These are phyloP conservation scores for Lasioglossum malachurum DNA, from an alignment of 2,888 invertebrate genomes.

Conservation along the genomic window DNA sequence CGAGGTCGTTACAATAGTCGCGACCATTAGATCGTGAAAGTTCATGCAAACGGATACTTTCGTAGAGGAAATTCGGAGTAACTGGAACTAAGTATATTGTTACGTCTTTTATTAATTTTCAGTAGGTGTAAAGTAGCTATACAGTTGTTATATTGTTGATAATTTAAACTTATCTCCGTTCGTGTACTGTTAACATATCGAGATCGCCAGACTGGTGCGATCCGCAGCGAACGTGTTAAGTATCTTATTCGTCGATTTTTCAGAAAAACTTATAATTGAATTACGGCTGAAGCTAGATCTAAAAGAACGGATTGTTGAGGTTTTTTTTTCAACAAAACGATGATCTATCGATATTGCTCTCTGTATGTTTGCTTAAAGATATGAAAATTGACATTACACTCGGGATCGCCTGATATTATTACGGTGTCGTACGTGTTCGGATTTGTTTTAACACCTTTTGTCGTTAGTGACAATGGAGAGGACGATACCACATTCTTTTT, in stretches of 20 bases:
- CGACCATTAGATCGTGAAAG: neutral
- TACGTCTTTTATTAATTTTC: neutral
- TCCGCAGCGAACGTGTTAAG: constrained; percentile 11
- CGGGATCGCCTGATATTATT: constrained; percentile 1
- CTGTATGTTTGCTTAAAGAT: constrained; percentile 13
- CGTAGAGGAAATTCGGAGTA: neutral
- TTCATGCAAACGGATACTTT: neutral
- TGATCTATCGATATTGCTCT: neutral
- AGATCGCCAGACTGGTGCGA: neutral
- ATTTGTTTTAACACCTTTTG: constrained; percentile 41
- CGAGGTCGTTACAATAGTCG: neutral
- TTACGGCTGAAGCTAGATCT: neutral
- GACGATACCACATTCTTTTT: constrained; percentile 55
- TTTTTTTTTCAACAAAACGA: neutral
- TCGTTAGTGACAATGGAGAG: constrained; percentile 40
- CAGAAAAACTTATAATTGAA: constrained; percentile 5
- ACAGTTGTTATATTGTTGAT: constrained; percentile 5
- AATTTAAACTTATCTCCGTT: neutral
- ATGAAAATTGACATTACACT: neutral
- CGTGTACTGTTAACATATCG: constrained; percentile 15
- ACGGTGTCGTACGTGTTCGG: constrained; percentile 12
- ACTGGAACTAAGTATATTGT: neutral
- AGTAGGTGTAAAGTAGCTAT: neutral
- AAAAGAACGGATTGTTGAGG: neutral
- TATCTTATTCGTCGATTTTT: neutral